Base-by-base conservation (phyloP, 2,888 invertebrate genomes). In the Hedychridium roseum region DNA sequence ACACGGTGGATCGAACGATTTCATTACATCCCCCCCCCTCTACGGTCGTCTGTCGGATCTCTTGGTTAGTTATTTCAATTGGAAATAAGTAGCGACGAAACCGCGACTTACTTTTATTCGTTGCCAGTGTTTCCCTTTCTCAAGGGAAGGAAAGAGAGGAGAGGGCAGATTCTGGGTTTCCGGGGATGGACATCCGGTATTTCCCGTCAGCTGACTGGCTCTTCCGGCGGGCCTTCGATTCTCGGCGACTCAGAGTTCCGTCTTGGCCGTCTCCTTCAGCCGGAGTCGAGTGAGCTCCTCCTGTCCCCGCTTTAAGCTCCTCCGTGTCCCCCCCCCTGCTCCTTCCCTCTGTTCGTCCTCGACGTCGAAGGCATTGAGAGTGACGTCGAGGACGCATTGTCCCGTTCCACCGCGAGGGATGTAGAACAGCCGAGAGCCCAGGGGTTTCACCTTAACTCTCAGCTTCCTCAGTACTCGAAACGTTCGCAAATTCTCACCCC, bases 341-440 rank as follows among this genome's bases (percentile, higher is more conserved):
- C 57, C 28, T 51, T 32, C 38, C 21, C 45, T 36, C 28, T 34
- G 17, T 16, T 39, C 50, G 34, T 26, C 54, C 26, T 41, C 50
- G 50, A 56, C 52, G 45, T 57, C 43, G 40, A 42, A 62, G 55
- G 64, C 62, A 66, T 73, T 66, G 70, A 73, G 68, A 71, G 64
- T 69, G 73, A 73, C 73, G 68, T 73, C 65, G 66, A 73, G 71
- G 54, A 60, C 53, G 59, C 57, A 71, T 73, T 73, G 73, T 73
- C 62, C 70, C 55, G 65, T 58, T 52, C 57, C 60, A 66, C 59
- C 54, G 56, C 47, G 39, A 49, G 39, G 35, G n/a, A n/a, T n/a
- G n/a, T n/a, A n/a, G n/a, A n/a, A n/a, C n/a, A n/a, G n/a, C n/a
- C n/a, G n/a, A n/a, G n/a, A n/a, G n/a, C n/a, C n/a, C n/a, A n/a